These are phyloP conservation scores for Notothenia coriiceps DNA, from an alignment of 2,113 vertebrate genomes.

Conservation along the genomic window DNA sequence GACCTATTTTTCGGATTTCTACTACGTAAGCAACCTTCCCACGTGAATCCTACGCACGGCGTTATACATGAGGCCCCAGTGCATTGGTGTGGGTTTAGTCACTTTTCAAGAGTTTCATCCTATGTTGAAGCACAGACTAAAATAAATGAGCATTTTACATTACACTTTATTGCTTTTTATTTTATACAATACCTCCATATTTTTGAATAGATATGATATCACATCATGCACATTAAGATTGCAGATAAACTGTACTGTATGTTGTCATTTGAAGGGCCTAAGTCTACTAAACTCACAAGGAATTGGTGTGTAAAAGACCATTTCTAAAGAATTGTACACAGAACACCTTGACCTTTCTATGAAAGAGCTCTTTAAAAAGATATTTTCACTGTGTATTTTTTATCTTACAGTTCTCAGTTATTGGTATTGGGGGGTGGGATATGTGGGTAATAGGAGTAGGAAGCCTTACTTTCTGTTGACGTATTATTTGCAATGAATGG, in stretches of 20 bases:
- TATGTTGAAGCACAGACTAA: not conserved
- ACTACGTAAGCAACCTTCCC: too few relatives aligned
- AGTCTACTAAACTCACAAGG: not conserved
- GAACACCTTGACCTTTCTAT: not conserved
- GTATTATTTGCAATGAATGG: too few relatives aligned
- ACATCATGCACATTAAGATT: not conserved
- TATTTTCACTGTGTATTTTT: not conserved
- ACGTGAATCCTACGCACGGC: too few relatives aligned
- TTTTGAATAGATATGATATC: not conserved
- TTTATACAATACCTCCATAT: not conserved
- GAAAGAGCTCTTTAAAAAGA: not conserved
- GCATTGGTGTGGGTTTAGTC: not conserved
- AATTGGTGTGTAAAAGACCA: not conserved
- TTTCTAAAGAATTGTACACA: conserved; percentile 7
- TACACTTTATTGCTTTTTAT: not conserved
- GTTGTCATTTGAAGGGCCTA: not conserved
- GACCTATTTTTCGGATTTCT: too few relatives aligned
- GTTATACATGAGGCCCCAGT: not conserved
- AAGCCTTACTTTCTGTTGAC: too few relatives aligned
- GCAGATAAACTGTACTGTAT: not conserved
- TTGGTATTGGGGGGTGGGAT: too few relatives aligned
- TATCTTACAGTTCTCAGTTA: not conserved
- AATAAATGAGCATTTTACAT: not conserved
- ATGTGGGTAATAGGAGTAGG: too few relatives aligned
- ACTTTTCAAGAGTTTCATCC: not conserved